Percentiles rank a stretch among this genome's conserved stretches.
Evolutionary conservation across 2,113 vertebrate species (phyloP).

Genomic region (Halcyon senegalensis): DNA sequence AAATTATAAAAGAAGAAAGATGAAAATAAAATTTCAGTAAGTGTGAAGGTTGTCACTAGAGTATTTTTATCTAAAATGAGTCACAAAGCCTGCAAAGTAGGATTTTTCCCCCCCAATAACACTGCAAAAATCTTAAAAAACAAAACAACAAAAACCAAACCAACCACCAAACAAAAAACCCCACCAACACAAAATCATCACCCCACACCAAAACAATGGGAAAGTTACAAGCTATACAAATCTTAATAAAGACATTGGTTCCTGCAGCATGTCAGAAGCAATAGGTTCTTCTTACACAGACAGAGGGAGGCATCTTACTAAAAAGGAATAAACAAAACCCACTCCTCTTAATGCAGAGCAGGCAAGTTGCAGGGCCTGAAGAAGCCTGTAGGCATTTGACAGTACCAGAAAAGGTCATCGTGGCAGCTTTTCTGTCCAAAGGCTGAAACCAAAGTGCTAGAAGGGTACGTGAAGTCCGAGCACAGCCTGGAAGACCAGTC

Average conservation of each 20-base stretch:
- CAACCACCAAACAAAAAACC: neutral
- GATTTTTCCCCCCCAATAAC: neutral
- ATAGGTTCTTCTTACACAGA: neutral
- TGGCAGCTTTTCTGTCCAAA: neutral
- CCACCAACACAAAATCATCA: neutral
- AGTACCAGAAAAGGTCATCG: neutral
- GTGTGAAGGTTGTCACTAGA: slow-evolving; percentile 28
- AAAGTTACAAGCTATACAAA: neutral
- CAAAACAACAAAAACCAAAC: too few relatives aligned
- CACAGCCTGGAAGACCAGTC: neutral
- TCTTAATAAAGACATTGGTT: neutral
- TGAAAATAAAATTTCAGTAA: slow-evolving; percentile 33
- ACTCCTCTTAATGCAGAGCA: neutral
- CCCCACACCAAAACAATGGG: neutral
- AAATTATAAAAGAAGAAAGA: slow-evolving; percentile 40
- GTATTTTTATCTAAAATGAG: slow-evolving; percentile 61
- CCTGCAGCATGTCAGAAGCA: neutral
- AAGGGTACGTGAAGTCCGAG: neutral
- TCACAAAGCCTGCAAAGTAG: slow-evolving; percentile 37
- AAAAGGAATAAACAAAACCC: neutral
- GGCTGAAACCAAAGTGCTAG: neutral
- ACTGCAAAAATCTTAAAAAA: neutral
- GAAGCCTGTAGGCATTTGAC: neutral
- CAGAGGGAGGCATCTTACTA: neutral
- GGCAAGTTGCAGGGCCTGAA: neutral